These are phyloP conservation scores for Promerops cafer DNA, from an alignment of 2,113 vertebrate species.

Conservation along the genomic window DNA sequence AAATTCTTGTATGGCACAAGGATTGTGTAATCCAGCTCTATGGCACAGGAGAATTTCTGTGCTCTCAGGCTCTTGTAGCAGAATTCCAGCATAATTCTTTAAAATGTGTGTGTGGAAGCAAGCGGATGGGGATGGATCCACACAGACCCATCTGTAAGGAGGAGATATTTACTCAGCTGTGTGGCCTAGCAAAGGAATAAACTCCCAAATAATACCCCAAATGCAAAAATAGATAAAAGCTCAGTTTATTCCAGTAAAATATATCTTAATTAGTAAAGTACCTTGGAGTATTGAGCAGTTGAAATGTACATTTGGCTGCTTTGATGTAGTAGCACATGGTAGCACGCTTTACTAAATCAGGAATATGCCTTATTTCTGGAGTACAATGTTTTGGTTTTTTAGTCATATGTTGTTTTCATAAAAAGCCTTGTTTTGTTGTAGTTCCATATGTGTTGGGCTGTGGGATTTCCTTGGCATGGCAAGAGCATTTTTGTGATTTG, in stretches of 20 bases:
- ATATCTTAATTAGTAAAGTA: constrained; percentile 22
- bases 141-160: not conserved
- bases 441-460: not conserved
- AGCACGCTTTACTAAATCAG: not conserved
- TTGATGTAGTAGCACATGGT: not conserved
- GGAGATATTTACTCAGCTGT: not conserved
- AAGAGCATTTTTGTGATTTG: not conserved
- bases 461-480: not conserved
- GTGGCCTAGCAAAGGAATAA: not conserved
- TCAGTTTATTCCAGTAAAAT: constrained; percentile 6
- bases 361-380: not conserved
- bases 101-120: not conserved
- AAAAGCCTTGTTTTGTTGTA: not conserved
- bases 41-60: not conserved
- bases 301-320: constrained; percentile 16
- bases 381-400: not conserved
- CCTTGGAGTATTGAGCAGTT: not conserved
- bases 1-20: not conserved
- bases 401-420: not conserved
- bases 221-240: not conserved
- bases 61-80: not conserved
- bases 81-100: not conserved
- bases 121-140: not conserved
- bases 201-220: not conserved
- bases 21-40: not conserved